Conservation (phyloP, 2,113 vertebrate genomes). For the Furnarius figulus region DNA sequence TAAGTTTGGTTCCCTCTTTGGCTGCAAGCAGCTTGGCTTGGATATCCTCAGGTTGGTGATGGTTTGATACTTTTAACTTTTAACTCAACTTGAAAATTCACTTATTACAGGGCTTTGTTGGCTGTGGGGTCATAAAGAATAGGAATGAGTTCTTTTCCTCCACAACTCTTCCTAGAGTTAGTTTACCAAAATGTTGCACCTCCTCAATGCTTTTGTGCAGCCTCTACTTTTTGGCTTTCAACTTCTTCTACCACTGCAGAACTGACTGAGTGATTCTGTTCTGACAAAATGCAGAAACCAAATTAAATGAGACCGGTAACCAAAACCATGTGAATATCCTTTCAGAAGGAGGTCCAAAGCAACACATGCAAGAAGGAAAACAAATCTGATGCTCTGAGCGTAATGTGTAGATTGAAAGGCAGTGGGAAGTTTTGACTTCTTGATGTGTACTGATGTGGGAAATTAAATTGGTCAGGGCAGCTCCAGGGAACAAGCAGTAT, state of each 20-base stretch:
- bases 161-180: neutral
- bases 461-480: constrained; percentile 11
- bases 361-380: neutral
- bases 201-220: neutral
- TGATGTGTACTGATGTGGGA: constrained; percentile 1
- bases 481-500: neutral
- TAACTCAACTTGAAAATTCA: neutral
- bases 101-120: fast-evolving
- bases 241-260: neutral
- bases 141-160: neutral
- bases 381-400: neutral
- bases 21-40: neutral
- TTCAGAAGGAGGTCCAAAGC: neutral
- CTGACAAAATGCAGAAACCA: neutral
- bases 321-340: neutral
- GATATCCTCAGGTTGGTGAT: neutral
- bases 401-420: neutral
- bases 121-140: neutral
- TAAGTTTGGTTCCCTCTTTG: neutral
- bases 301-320: neutral
- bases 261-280: neutral
- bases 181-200: neutral
- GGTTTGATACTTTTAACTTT: neutral
- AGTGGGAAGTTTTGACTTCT: neutral
- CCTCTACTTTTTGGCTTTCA: neutral